phyloP scores from a whole-genome alignment of 2,888 invertebrate genomes.

The Epinotia ramella region DNA sequence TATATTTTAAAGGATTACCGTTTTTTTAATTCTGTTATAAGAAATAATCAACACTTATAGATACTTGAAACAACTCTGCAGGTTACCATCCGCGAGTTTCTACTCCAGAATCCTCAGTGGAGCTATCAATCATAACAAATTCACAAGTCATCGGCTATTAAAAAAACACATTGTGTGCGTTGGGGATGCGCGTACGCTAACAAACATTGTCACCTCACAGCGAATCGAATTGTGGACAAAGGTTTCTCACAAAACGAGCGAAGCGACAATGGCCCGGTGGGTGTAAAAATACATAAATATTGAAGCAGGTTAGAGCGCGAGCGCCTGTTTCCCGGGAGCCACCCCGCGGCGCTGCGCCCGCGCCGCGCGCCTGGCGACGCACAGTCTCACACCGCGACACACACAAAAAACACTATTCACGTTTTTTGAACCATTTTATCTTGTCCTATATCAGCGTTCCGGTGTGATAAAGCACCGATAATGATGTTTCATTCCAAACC shows the following conservation, averaged over 20 bases:
- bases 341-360: constrained; percentile 76
- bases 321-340: constrained; percentile 78
- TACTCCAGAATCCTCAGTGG: constrained; percentile 58
- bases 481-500: constrained; percentile 82
- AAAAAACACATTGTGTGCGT: constrained; percentile 78
- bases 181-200: constrained; percentile 76
- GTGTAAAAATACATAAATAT: constrained; percentile 81
- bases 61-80: constrained; percentile 55
- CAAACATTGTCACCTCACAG: constrained; percentile 83
- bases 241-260: constrained; percentile 72
- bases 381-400: constrained; percentile 77
- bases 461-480: constrained; percentile 83
- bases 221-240: constrained; percentile 78
- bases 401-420: constrained; percentile 76
- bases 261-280: constrained; percentile 74
- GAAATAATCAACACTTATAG: constrained; percentile 52
- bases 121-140: constrained; percentile 83
- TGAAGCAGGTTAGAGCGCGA: constrained; percentile 70
- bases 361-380: constrained; percentile 68
- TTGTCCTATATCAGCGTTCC: constrained; percentile 75
- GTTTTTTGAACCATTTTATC: constrained; percentile 75
- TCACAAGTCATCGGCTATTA: constrained; percentile 84
- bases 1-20: constrained; percentile 25
- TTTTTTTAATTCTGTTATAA: constrained; percentile 16
- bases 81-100: constrained; percentile 68